These are phyloP conservation scores for Epizoanthus stellaris DNA, from an alignment of 92 coral and sea anemone species.

Conservation along the genomic window DNA sequence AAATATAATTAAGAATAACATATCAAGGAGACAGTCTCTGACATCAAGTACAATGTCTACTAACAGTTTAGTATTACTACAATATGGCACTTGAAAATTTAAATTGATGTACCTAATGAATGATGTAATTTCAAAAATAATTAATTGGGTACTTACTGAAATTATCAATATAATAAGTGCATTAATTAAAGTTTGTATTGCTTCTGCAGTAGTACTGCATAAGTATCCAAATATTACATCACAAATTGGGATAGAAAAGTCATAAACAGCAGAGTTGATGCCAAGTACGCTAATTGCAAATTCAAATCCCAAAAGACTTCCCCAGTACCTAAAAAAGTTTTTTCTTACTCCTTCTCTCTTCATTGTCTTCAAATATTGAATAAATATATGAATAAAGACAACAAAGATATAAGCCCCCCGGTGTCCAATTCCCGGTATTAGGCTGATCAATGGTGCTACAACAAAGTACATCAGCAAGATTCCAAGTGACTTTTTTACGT, in stretches of 20 bases:
- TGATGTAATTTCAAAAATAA: not conserved
- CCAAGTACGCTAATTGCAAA: not conserved
- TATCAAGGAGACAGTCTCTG: constrained; percentile 11
- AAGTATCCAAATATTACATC: not conserved
- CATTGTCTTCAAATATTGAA: not conserved
- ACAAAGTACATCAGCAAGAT: not conserved
- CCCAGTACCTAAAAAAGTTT: not conserved
- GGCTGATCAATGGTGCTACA: constrained; percentile 9
- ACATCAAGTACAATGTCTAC: constrained; percentile 3
- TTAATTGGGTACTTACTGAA: not conserved
- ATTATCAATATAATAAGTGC: not conserved
- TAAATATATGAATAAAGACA: not conserved
- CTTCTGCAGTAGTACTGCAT: not conserved
- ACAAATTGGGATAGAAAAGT: not conserved
- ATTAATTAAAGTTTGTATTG: not conserved
- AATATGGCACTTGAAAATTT: constrained; percentile 3
- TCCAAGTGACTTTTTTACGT: not conserved
- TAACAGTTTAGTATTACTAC: not conserved
- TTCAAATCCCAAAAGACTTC: not conserved
- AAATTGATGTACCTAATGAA: not conserved
- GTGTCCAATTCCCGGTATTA: constrained; percentile 4
- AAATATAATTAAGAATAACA: not conserved
- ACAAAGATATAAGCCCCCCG: constrained; percentile 5
- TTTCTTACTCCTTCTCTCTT: not conserved
- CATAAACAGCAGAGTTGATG: not conserved